Conservation (phyloP, 2,797 vertebrate species). For the Xenentodon cancila region DNA sequence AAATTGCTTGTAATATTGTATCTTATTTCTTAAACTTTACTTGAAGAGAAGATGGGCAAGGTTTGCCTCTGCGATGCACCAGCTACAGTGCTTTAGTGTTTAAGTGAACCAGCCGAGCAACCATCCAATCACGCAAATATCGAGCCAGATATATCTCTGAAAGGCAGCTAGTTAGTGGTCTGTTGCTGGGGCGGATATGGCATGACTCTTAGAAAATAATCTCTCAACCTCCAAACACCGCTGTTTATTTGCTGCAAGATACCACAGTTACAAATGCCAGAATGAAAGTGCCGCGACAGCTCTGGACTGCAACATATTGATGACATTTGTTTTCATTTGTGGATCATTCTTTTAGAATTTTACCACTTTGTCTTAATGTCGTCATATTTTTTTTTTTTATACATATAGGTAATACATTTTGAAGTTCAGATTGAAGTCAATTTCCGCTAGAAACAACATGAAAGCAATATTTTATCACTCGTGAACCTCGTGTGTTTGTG, state of each 20-base stretch:
- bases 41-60: too few species aligned
- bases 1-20: slow-evolving; percentile 8
- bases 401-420: background rate
- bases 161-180: slow-evolving; percentile 59
- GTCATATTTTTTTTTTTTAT: background rate
- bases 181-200: slow-evolving; percentile 63
- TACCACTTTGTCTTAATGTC: background rate
- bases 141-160: slow-evolving; percentile 45
- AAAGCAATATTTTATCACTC: too few species aligned
- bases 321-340: slow-evolving; percentile 6
- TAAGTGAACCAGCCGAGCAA: slow-evolving; percentile 26
- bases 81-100: slow-evolving; percentile 15
- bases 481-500: too few species aligned
- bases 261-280: slow-evolving; percentile 44
- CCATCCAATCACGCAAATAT: slow-evolving; percentile 46
- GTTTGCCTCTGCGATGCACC: background rate
- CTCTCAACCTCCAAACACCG: slow-evolving; percentile 67
- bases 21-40: slow-evolving; percentile 23
- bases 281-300: slow-evolving; percentile 55
- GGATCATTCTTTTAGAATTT: background rate
- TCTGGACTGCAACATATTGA: slow-evolving; percentile 18
- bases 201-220: slow-evolving; percentile 45
- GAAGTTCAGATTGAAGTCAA: slow-evolving; percentile 18
- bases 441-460: slow-evolving; percentile 1
- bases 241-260: slow-evolving; percentile 66